Percentiles rank a stretch among this genome's conserved stretches.
Evolutionary conservation across 1,140 invertebrate genomes (phyloP).

Genomic region (Anoplolepis gracilipes): DNA sequence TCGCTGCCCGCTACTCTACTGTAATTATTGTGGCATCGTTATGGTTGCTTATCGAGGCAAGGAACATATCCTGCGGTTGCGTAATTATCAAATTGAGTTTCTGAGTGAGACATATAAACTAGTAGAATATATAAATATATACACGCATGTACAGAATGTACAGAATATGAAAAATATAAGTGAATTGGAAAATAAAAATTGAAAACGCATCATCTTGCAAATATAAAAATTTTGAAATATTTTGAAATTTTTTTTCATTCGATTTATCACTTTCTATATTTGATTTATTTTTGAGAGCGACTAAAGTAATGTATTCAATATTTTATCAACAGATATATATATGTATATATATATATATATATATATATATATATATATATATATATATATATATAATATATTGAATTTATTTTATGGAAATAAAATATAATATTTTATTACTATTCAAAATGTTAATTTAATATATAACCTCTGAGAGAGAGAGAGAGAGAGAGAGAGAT

Average conservation of each 20-base stretch:
- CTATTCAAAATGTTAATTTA: slow-evolving; percentile 1
- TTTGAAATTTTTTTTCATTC: neutral
- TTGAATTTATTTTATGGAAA: neutral
- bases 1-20: neutral
- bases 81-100: slow-evolving; percentile 39
- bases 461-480: neutral
- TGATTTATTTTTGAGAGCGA: neutral
- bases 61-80: neutral
- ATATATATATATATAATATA: too few relatives aligned
- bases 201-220: neutral
- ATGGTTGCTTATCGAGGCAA: slow-evolving; percentile 37
- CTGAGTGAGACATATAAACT: neutral
- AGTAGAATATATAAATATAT: too few relatives aligned
- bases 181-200: neutral
- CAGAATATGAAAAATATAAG: neutral
- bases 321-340: too few relatives aligned
- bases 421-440: neutral
- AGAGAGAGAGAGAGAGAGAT: too few relatives aligned
- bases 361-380: too few relatives aligned
- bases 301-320: neutral
- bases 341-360: too few relatives aligned
- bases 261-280: too few relatives aligned
- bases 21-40: slow-evolving; percentile 53
- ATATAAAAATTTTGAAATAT: neutral
- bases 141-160: too few relatives aligned